Evolutionary conservation across 2,888 invertebrate species (phyloP).

Genomic region (Cyclophora albipunctata): DNA sequence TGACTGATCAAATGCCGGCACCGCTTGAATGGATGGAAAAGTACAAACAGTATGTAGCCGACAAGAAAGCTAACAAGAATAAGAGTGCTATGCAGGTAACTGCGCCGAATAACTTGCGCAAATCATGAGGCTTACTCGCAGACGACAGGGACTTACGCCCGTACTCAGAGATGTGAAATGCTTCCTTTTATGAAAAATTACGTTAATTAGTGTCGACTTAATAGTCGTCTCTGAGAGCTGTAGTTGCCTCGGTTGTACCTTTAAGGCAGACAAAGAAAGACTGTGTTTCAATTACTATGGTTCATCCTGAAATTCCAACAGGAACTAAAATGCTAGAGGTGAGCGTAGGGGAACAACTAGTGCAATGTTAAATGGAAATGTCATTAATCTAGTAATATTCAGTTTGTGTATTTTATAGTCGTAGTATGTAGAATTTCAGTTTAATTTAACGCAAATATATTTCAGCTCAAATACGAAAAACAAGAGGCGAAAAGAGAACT

Average conservation of each 20-base stretch:
- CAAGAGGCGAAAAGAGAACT: constrained; percentile 33
- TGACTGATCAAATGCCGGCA: constrained; percentile 39
- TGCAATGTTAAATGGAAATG: neutral
- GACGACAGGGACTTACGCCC: too few species aligned
- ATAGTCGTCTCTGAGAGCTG: too few species aligned
- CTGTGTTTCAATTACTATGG: too few species aligned
- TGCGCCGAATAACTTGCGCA: constrained; percentile 1
- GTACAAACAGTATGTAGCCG: constrained; percentile 32
- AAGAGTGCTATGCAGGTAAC: constrained; percentile 32
- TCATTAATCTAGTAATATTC: neutral
- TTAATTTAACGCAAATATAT: neutral
- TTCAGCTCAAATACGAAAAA: constrained; percentile 37
- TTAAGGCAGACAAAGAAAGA: too few species aligned
- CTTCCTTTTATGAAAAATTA: too few species aligned
- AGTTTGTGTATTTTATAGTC: neutral
- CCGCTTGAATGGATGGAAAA: constrained; percentile 47
- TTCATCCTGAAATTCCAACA: too few species aligned
- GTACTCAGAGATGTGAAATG: too few species aligned
- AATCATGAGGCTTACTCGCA: neutral
- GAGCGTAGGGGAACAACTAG: too few species aligned
- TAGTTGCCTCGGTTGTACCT: too few species aligned
- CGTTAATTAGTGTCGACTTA: too few species aligned
- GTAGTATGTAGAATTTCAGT: neutral
- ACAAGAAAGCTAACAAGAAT: constrained; percentile 37
- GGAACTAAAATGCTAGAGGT: too few species aligned